A percentile compares a stretch with the other conserved stretches of the same genome.
These are phyloP conservation scores for Microcaecilia unicolor DNA, from an alignment of 2,797 vertebrate species.

Conservation along the genomic window DNA sequence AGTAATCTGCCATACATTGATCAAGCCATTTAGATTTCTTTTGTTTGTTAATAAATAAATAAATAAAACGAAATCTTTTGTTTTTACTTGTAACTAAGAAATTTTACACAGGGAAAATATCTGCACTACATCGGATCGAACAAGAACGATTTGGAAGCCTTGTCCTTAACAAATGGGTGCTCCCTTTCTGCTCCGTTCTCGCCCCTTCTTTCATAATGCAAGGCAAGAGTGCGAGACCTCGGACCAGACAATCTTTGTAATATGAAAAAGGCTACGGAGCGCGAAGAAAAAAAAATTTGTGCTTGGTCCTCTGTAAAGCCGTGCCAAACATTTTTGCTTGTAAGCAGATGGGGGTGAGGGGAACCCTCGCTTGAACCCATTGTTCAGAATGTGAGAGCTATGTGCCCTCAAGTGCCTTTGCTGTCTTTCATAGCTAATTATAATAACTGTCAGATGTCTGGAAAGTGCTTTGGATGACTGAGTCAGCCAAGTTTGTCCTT, in stretches of 20 bases:
- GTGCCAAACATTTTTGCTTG: too few relatives aligned
- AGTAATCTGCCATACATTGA: slow-evolving; percentile 3
- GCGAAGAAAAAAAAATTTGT: too few relatives aligned
- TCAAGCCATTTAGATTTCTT: slow-evolving; percentile 25
- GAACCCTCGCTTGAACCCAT: slow-evolving; percentile 48
- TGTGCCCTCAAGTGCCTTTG: slow-evolving; percentile 46
- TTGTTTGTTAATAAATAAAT: slow-evolving; percentile 33
- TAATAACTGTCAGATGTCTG: slow-evolving; percentile 75
- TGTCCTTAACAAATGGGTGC: too few relatives aligned
- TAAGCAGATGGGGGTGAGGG: slow-evolving; percentile 38
- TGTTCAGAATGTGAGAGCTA: slow-evolving; percentile 47
- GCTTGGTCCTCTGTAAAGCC: too few relatives aligned
- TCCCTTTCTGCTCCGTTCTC: too few relatives aligned
- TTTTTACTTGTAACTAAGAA: slow-evolving; percentile 46
- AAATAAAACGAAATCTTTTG: slow-evolving; percentile 23
- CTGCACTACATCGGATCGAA: slow-evolving; percentile 20
- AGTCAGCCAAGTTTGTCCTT: slow-evolving; percentile 72
- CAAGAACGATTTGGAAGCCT: slow-evolving; percentile 19
- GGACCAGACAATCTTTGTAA: too few relatives aligned
- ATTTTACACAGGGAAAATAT: slow-evolving; percentile 42
- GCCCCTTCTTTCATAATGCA: too few relatives aligned
- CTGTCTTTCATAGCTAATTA: slow-evolving; percentile 59
- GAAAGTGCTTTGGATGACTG: slow-evolving; percentile 51
- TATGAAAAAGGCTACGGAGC: too few relatives aligned
- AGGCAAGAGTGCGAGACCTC: too few relatives aligned